Evolutionary conservation across 2,113 vertebrate species (phyloP), one percentile per base, ranked within the genome.

Genomic region (Epinephelus fuscoguttatus): DNA sequence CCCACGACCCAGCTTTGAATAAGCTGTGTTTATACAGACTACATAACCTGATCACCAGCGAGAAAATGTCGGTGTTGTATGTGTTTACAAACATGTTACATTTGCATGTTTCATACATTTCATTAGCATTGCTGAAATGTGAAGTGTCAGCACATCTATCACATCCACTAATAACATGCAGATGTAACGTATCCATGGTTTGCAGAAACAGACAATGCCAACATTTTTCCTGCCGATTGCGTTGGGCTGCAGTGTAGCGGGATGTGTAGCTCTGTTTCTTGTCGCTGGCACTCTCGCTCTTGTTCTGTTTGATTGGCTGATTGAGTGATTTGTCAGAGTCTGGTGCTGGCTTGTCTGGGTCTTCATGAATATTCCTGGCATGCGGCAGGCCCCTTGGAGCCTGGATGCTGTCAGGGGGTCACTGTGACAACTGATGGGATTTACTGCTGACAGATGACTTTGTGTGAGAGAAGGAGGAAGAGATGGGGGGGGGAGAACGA

Each of bases 391-490:
- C 84, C 80, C 84, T 60, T 0, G 82, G 86, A 85, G 79, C 64
- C 21, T 7, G 50, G 71, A 70, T 59, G 79, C 79, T 79, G 88
- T 87, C 87, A 59, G 19, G 82, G 80, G 88, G 89, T 91, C 80
- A 57, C 67, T 3, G 78, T 89, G 91, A 92, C 88, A 90, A 76
- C 78, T 85, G 82, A 86, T 70, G 89, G 78, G 91, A 85, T 90
- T 88, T 83, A 89, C 66, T 86, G 88, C 90, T 93, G 92, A 94
- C 86, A 85, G 89, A 90, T 78, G 88, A 89, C 84, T 93, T 91
- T 92, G 72, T 53, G 55, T 47, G 84, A 68, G 63, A 67, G 50
- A 66, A 49, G 52, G 50, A 60, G 55, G 52, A 23, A 62, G 53
- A 61, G 66, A 67, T 7, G 33, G 59, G 60, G 57, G 57, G 70